Percentiles rank a stretch among this genome's conserved stretches.
Conservation (phyloP, 2,888 invertebrate genomes). For the Margaritifera margaritifera region DNA sequence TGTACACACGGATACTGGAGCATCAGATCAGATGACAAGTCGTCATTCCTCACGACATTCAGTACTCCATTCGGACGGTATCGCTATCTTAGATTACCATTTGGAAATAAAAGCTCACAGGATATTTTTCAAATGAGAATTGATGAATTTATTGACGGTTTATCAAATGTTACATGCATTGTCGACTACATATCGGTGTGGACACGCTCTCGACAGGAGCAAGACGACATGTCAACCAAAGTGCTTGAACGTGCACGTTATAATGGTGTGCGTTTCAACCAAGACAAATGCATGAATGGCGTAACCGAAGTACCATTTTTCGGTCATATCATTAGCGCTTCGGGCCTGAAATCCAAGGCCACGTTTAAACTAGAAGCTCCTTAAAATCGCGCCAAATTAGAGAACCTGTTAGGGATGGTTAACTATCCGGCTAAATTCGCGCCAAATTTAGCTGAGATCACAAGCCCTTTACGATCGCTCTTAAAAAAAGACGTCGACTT, state of each 20-base stretch:
- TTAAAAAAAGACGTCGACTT: constrained; percentile 20
- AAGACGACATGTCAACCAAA: constrained; percentile 29
- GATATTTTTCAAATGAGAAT: constrained; percentile 31
- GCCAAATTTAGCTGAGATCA: constrained; percentile 21
- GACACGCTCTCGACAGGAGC: constrained; percentile 24
- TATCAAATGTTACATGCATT: constrained; percentile 16
- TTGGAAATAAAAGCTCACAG: constrained; percentile 28
- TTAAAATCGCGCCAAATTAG: constrained; percentile 1
- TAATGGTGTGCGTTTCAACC: constrained; percentile 20
- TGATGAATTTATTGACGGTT: constrained; percentile 26
- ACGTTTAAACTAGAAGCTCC: constrained; percentile 19
- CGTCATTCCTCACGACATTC: constrained; percentile 27
- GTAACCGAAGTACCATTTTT: constrained; percentile 24
- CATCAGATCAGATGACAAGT: constrained; percentile 19
- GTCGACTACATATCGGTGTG: constrained; percentile 31
- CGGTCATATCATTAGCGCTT: constrained; percentile 23
- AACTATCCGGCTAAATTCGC: constrained; percentile 26
- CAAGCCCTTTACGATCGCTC: constrained; percentile 16
- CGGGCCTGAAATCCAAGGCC: constrained; percentile 25
- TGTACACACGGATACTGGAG: constrained; percentile 51
- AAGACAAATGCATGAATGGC: constrained; percentile 25
- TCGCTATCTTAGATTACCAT: constrained; percentile 32
- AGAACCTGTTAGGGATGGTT: constrained; percentile 23
- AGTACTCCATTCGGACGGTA: constrained; percentile 25
- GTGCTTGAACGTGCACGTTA: constrained; percentile 18